phyloP scores from a whole-genome alignment of 2,797 vertebrate genomes.

The Platyrinchus mystaceus region DNA sequence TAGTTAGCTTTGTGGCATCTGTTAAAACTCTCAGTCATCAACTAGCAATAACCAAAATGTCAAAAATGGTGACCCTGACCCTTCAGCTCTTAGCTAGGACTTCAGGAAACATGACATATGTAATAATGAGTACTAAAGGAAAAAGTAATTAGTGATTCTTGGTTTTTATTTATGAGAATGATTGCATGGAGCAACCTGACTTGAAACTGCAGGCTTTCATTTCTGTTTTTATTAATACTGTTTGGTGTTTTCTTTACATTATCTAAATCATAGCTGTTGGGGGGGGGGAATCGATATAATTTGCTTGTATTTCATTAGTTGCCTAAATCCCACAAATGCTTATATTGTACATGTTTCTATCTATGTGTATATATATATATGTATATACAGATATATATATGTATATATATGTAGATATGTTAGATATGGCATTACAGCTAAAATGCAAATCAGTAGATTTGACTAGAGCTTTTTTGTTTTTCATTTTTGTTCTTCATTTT shows the following conservation, averaged over 20 bases:
- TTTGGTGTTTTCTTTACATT: neutral
- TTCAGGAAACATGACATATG: neutral
- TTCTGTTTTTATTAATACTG: conserved; percentile 11
- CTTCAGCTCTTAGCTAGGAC: neutral
- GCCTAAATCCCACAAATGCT: neutral
- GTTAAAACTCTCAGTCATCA: neutral
- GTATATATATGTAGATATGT: too few species aligned
- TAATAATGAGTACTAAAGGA: conserved; percentile 41
- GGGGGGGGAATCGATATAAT: neutral
- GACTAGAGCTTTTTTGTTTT: neutral
- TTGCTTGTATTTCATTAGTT: neutral
- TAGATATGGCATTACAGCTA: neutral
- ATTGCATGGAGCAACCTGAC: neutral
- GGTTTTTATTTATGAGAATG: conserved; percentile 30
- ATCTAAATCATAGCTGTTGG: neutral
- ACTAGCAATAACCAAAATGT: neutral
- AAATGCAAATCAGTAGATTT: neutral
- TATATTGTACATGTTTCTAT: neutral
- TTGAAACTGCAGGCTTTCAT: conserved; percentile 26
- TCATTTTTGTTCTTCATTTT: conserved; percentile 27
- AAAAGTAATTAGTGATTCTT: conserved; percentile 34
- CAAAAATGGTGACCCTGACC: conserved; percentile 12
- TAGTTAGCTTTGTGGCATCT: neutral
- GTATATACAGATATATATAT: too few species aligned
- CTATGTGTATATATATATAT: too few species aligned